Percentiles rank a stretch among this genome's conserved stretches.
phyloP scores from a whole-genome alignment of 64 coral and sea anemone species.

The Porites lutea region DNA sequence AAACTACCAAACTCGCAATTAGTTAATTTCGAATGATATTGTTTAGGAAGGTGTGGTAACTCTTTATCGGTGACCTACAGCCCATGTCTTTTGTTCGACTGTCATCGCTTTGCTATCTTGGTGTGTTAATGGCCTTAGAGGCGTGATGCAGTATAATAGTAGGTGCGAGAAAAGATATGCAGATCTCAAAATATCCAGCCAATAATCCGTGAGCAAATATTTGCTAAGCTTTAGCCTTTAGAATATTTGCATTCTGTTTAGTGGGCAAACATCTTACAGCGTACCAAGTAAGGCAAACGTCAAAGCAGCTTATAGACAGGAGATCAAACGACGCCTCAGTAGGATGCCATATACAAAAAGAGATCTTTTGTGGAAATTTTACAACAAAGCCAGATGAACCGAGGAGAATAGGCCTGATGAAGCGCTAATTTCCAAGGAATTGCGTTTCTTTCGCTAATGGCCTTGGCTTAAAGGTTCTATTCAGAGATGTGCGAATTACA shows the following conservation, averaged over 20 bases:
- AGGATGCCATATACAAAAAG: neutral
- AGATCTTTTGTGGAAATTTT: slow-evolving; percentile 46
- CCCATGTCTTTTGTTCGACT: slow-evolving; percentile 71
- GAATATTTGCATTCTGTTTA: slow-evolving; percentile 79
- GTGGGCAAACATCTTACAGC: slow-evolving; percentile 58
- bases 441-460: slow-evolving; percentile 89
- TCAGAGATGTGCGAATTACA: slow-evolving; percentile 97
- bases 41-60: slow-evolving; percentile 18
- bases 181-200: slow-evolving; percentile 69
- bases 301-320: slow-evolving; percentile 1
- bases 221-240: slow-evolving; percentile 66
- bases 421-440: slow-evolving; percentile 92
- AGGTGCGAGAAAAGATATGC: slow-evolving; percentile 88
- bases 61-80: slow-evolving; percentile 54
- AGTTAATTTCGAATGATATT: slow-evolving; percentile 86
- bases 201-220: slow-evolving; percentile 87
- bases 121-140: slow-evolving; percentile 74
- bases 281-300: neutral
- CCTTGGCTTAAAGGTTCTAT: slow-evolving; percentile 86
- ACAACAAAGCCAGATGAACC: slow-evolving; percentile 38
- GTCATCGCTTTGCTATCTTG: slow-evolving; percentile 75
- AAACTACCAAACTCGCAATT: slow-evolving; percentile 63
- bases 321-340: slow-evolving; percentile 3
- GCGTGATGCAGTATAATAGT: slow-evolving; percentile 53
- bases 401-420: slow-evolving; percentile 86